Evolutionary conservation across 1,140 invertebrate species (phyloP).

Genomic region (Heliconius nattereri): DNA sequence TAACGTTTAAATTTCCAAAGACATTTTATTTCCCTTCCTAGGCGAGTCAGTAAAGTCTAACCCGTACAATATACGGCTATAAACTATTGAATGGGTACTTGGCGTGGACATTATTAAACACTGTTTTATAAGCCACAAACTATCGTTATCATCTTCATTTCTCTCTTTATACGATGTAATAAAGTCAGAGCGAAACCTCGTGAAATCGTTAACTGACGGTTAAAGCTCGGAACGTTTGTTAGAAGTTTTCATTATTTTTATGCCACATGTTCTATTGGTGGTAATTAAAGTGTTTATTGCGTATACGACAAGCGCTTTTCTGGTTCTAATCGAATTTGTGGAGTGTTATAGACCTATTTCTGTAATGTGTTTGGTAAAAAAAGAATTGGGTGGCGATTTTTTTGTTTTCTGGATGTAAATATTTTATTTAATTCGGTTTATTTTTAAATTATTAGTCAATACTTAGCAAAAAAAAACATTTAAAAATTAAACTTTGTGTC

Average conservation of each 20-base stretch:
- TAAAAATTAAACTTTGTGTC: too few species aligned
- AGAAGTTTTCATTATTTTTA: conserved; percentile 36
- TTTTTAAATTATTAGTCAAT: too few species aligned
- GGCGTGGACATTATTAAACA: conserved; percentile 29
- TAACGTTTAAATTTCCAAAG: conserved; percentile 3
- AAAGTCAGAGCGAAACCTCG: conserved; percentile 33
- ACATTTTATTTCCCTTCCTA: background rate
- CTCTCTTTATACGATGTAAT: conserved; percentile 35
- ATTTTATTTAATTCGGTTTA: too few species aligned
- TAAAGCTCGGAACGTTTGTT: conserved; percentile 29
- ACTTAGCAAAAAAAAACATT: too few species aligned
- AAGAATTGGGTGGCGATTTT: too few species aligned
- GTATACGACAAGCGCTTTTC: background rate
- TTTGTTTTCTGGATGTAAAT: too few species aligned
- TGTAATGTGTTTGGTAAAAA: too few species aligned
- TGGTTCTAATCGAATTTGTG: conserved; percentile 32
- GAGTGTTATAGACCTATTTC: background rate
- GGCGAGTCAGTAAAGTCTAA: background rate
- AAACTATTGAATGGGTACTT: conserved; percentile 24
- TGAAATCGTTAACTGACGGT: conserved; percentile 37
- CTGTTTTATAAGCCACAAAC: conserved; percentile 34
- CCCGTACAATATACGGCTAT: conserved; percentile 18
- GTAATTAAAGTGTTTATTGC: conserved; percentile 19
- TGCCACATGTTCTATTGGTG: conserved; percentile 2
- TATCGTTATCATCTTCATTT: conserved; percentile 34